Evolutionary conservation across 2,888 invertebrate species (phyloP).

Genomic region (Augiades crinisus): DNA sequence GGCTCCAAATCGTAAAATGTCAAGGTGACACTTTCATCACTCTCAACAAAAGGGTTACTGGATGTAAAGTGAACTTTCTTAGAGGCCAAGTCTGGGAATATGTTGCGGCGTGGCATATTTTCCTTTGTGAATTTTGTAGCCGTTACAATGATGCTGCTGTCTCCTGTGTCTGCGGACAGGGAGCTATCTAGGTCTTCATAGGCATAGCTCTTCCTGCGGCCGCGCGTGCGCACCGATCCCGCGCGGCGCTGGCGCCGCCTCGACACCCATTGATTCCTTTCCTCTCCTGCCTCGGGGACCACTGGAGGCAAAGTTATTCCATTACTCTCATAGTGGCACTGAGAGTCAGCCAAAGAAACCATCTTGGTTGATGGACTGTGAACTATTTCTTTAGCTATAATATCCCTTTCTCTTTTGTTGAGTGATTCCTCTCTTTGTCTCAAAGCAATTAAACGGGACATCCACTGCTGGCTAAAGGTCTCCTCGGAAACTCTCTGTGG

Average conservation of each 20-base stretch:
- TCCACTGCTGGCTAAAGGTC: constrained; percentile 80
- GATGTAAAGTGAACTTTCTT: constrained; percentile 75
- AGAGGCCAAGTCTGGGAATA: constrained; percentile 60
- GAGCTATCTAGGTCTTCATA: constrained; percentile 83
- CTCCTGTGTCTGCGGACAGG: constrained; percentile 80
- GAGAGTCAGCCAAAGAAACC: constrained; percentile 45
- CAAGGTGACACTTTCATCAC: constrained; percentile 74
- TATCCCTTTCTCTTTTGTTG: constrained; percentile 71
- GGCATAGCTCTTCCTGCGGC: constrained; percentile 57
- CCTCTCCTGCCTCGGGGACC: constrained; percentile 42
- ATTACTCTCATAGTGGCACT: constrained; percentile 45
- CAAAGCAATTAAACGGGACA: constrained; percentile 75
- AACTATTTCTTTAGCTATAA: constrained; percentile 68
- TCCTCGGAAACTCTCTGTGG: constrained; percentile 78
- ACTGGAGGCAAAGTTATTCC: constrained; percentile 70
- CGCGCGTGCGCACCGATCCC: constrained; percentile 48
- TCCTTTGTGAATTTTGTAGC: constrained; percentile 72
- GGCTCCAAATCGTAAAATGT: constrained; percentile 73
- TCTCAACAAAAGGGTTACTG: constrained; percentile 69
- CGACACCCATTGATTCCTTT: constrained; percentile 41
- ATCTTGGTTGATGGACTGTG: constrained; percentile 61
- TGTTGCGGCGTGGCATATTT: constrained; percentile 68
- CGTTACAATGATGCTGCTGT: constrained; percentile 77
- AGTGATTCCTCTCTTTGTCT: constrained; percentile 76
- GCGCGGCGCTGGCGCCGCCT: constrained; percentile 53